Evolutionary conservation across 92 coral and sea anemone species (phyloP), one percentile per base, ranked within the genome.

Genomic region (Actinernus sp.): DNA sequence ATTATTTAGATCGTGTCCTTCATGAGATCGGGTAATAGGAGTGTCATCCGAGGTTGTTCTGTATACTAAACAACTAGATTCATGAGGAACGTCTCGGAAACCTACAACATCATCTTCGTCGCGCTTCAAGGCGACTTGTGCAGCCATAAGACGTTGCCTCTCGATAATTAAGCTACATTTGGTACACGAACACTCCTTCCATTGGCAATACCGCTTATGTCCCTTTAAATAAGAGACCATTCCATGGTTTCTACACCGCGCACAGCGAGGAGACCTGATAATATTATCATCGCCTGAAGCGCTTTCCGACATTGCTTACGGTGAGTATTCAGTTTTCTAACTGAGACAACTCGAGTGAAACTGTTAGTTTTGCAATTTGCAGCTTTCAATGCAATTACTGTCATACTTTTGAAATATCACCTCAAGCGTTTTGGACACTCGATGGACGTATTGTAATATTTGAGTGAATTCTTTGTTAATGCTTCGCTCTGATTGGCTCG

Each of bases 81-180:
- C 73, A 13, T 19, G 47, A 25, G 34, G 59, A 4, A 18, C 32
- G 3, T 27, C 59, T 4, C 59, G 29, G 62, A 49, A 45, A 9
- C 37, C 65, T n/a, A 68, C 34, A 13, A 38, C 87, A 0, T 94
- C 98, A 6, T 89, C 96, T n/a, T 92, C 88, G 28, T 94, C 97
- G 36, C 97, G 73, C 58, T 94, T 91, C 9, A 94, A 83, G 20
- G 98, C 98, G 24, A 94, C 91, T 55, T 94, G 98, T 2, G 98
- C 98, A 4, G 98, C 98, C 98, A 94, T 94, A n/a, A 94, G 76
- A 2, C 98, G 93, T 71, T 94, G 98, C 7, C 98, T 82, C 38
- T 94, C 98, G 44, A 87, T 94, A 23, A 94, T 94, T 18, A 94
- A 76, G 70, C 98, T 87, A 73, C 98, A 94, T 63, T 94, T 94